Evolutionary conservation across 2,888 invertebrate species (phyloP).

Genomic region (Cheilosia urbana): DNA sequence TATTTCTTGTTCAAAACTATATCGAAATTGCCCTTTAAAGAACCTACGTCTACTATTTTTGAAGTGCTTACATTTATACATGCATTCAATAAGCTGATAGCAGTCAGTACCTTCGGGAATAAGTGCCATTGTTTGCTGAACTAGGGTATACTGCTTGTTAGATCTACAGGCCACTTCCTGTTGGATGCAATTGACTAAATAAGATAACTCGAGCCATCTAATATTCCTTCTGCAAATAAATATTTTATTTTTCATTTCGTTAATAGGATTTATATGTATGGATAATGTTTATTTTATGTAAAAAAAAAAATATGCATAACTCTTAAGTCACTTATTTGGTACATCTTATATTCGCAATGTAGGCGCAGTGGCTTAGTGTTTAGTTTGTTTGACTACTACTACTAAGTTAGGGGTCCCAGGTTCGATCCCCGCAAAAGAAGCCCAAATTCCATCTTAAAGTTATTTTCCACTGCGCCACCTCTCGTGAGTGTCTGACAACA

Average conservation of each 20-base stretch:
- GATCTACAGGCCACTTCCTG: not conserved
- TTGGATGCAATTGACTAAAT: not conserved
- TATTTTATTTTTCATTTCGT: not conserved
- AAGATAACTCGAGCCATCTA: conserved; percentile 5
- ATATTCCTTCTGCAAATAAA: conserved; percentile 28
- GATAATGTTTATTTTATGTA: no score
- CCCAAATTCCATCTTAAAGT: no score
- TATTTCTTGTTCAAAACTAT: conserved; percentile 48
- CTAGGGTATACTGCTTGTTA: not conserved
- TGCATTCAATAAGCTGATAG: conserved; percentile 46
- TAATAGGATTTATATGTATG: not conserved
- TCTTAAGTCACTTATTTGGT: no score
- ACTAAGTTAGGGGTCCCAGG: no score
- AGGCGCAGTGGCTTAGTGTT: no score
- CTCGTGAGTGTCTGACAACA: no score
- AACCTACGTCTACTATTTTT: conserved; percentile 19
- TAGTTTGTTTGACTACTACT: no score
- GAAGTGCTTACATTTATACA: conserved; percentile 57
- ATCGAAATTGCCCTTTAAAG: conserved; percentile 34
- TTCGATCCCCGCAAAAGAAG: no score
- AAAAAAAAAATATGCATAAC: no score
- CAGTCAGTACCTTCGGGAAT: conserved; percentile 35
- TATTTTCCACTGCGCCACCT: no score
- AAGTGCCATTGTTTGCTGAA: conserved; percentile 40
- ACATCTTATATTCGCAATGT: no score